Evolutionary conservation across 2,113 vertebrate genomes (phyloP).

Genomic region (Oxygymnocypris stewartii): DNA sequence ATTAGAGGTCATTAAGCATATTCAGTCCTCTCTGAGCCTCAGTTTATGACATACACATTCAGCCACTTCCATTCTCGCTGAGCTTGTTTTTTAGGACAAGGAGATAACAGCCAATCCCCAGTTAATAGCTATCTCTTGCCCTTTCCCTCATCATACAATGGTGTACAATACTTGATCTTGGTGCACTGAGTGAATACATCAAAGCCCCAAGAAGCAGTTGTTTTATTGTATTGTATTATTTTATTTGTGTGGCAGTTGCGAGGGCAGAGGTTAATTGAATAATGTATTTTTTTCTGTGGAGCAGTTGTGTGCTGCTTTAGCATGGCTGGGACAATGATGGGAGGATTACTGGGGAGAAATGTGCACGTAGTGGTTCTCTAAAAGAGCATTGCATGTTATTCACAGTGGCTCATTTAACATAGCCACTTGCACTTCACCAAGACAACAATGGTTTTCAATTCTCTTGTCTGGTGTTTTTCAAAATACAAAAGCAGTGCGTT

Average conservation of each 20-base stretch:
- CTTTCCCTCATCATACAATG: conserved; percentile 45
- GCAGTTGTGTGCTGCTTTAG: conserved; percentile 64
- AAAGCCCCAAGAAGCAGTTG: not conserved
- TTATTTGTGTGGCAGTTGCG: not conserved
- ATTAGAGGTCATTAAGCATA: conserved; percentile 47
- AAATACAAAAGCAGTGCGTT: not conserved
- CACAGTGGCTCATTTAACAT: conserved; percentile 1
- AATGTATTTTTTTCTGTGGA: conserved; percentile 73
- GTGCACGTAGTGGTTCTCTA: not conserved
- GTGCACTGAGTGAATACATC: conserved; percentile 41
- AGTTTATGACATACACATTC: conserved; percentile 30
- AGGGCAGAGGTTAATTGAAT: conserved; percentile 72
- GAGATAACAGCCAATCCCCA: conserved; percentile 54
- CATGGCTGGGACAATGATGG: conserved; percentile 61
- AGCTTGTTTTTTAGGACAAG: conserved; percentile 41
- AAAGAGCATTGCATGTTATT: conserved; percentile 14
- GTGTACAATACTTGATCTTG: conserved; percentile 52
- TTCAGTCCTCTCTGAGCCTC: conserved; percentile 28
- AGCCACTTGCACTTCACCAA: not conserved
- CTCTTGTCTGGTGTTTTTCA: not conserved
- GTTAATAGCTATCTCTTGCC: conserved; percentile 56
- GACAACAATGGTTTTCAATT: not conserved
- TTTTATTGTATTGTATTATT: not conserved
- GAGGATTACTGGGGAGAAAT: conserved; percentile 50
- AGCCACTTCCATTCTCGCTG: conserved; percentile 28